Evolutionary conservation across 2,888 invertebrate species (phyloP), one percentile per base, ranked within the genome.

Genomic region (Bombylius major): DNA sequence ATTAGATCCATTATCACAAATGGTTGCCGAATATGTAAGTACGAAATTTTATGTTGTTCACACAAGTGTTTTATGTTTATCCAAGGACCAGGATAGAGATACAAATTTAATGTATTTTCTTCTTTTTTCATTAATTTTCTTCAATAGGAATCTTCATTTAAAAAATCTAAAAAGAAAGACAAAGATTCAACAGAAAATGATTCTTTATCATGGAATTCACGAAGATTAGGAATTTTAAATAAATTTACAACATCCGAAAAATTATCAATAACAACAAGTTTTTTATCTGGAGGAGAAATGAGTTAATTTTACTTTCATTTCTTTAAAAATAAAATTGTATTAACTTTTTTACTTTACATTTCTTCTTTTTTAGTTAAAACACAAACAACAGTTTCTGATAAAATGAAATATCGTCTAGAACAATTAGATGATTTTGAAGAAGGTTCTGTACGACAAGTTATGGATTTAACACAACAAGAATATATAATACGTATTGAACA

Each of bases 351-450:
- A 36, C n/a, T 44, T 44, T 36, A 49, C 11, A 75, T 87, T 85
- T 45, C 13, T 7, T n/a, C 31, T 31, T 48, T 86, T 63, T 78
- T 83, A 67, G 87, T 89, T 58, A 90, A 88, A 75, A 83, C 88
- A 54, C 89, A 90, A 70, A 85, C 85, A 50, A 83, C 84, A 61
- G 76, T 86, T 32, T 84, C 87, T 63, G 92, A 94, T 67, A 92
- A 92, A 76, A 89, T 94, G 0, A 88, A 89, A 72, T 89, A 87
- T 67, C 82, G 95, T 51, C 74, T 97, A 53, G 95, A 97, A 70
- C 96, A 97, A 69, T 75, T 98, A 57, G 97, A 97, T 77, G 89
- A 91, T 65, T 89, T 95, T 75, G 96, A 97, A 69, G 94, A 95
- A 73, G 85, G 87, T 8, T 84, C 86, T 14, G 83, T 91, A 57